A percentile compares a stretch with the other conserved stretches of the same genome.
phyloP scores from a whole-genome alignment of 1,140 invertebrate genomes.

The Lysiphlebus fabarum region DNA sequence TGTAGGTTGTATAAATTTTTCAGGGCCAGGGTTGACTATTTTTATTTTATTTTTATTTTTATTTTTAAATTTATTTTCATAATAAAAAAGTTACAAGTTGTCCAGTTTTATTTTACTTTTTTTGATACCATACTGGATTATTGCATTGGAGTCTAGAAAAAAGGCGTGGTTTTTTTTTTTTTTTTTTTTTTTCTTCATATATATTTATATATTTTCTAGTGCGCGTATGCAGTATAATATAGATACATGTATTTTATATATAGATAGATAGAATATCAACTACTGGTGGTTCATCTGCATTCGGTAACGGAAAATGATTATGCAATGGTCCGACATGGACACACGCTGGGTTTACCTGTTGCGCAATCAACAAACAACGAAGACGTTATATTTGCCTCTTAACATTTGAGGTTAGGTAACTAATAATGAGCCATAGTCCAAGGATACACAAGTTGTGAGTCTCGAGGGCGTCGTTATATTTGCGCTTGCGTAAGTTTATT shows the following conservation, averaged over 20 bases:
- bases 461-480: constrained; percentile 19
- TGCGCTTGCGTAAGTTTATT: constrained; percentile 8
- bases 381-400: constrained; percentile 49
- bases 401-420: constrained; percentile 53
- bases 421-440: constrained; percentile 53
- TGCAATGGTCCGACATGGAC: constrained; percentile 36
- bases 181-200: too few relatives aligned
- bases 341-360: constrained; percentile 46
- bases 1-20: too few relatives aligned
- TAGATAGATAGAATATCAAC: too few relatives aligned
- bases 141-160: neutral
- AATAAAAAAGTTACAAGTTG: too few relatives aligned
- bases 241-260: too few relatives aligned
- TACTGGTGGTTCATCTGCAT: constrained; percentile 37
- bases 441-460: constrained; percentile 40
- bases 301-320: constrained; percentile 42
- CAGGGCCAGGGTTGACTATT: too few relatives aligned
- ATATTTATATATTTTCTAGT: constrained; percentile 14
- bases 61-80: too few relatives aligned
- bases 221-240: constrained; percentile 22
- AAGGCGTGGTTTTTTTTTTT: neutral
- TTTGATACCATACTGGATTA: too few relatives aligned
- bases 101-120: too few relatives aligned
- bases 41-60: too few relatives aligned
- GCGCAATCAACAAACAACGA: constrained; percentile 41